These are phyloP conservation scores for Uromys caudimaculatus DNA, from an alignment of 2,797 vertebrate species.

Conservation along the genomic window DNA sequence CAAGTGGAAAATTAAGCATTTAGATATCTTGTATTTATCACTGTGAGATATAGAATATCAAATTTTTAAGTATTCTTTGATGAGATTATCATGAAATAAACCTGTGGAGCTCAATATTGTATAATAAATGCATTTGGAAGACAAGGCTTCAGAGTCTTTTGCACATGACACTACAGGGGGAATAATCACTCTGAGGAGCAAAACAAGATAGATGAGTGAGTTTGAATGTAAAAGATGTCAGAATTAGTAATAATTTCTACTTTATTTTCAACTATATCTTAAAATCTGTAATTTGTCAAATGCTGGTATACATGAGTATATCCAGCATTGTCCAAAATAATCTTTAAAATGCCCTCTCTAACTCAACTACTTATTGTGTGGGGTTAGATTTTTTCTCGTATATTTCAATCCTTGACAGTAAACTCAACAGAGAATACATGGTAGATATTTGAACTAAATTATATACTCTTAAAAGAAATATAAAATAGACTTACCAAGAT, in stretches of 20 bases:
- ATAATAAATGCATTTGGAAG: background rate
- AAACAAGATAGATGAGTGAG: background rate
- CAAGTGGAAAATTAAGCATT: background rate
- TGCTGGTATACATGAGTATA: background rate
- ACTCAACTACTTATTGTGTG: background rate
- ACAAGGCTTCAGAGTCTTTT: background rate
- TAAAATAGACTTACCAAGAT: background rate
- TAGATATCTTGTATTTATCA: background rate
- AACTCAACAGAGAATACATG: background rate
- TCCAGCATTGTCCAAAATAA: background rate
- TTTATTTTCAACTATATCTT: background rate
- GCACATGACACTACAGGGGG: background rate
- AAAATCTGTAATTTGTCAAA: background rate
- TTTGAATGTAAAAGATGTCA: background rate
- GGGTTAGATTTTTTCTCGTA: background rate
- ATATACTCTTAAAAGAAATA: background rate
- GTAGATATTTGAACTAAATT: background rate
- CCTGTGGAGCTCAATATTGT: background rate
- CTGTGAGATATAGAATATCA: background rate
- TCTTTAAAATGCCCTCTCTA: background rate
- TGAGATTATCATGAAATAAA: background rate
- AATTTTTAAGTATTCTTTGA: background rate
- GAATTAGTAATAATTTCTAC: background rate
- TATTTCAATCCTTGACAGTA: background rate
- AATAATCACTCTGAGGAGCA: background rate